Conservation (phyloP, 2,113 vertebrate genomes). For the Chrysemys picta region DNA sequence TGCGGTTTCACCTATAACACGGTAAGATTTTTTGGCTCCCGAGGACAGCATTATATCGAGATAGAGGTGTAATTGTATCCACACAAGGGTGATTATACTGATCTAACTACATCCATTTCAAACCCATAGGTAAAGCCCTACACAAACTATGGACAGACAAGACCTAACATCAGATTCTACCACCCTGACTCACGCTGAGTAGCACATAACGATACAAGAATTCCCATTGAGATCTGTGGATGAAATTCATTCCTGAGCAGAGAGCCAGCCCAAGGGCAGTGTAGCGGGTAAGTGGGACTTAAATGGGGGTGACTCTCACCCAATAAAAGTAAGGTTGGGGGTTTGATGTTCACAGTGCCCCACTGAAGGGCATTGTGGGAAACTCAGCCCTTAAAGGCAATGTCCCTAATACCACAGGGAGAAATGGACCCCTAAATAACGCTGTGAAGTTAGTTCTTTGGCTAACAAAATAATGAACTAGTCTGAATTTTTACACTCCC, state of each 20-base stretch:
- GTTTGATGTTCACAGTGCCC: background rate
- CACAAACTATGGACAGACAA: background rate
- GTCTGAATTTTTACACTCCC: background rate
- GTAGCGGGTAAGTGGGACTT: background rate
- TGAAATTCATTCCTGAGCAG: background rate
- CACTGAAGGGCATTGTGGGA: background rate
- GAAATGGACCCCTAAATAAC: background rate
- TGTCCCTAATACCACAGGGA: background rate
- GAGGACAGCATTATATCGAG: too few relatives aligned
- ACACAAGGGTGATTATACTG: background rate
- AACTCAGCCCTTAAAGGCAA: too few relatives aligned
- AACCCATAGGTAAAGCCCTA: background rate
- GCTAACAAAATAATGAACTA: background rate
- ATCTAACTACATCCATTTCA: background rate
- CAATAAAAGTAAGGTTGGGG: accelerated
- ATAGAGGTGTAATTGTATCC: background rate
- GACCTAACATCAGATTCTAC: background rate
- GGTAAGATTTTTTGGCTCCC: too few relatives aligned
- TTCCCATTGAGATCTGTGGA: background rate
- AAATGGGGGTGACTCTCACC: background rate
- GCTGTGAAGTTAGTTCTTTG: background rate
- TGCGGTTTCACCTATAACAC: too few relatives aligned
- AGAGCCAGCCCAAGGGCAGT: background rate
- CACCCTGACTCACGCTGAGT: background rate
- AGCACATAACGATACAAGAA: background rate